phyloP scores from a whole-genome alignment of 2,113 vertebrate genomes.

The Phylloscopus trochilus region DNA sequence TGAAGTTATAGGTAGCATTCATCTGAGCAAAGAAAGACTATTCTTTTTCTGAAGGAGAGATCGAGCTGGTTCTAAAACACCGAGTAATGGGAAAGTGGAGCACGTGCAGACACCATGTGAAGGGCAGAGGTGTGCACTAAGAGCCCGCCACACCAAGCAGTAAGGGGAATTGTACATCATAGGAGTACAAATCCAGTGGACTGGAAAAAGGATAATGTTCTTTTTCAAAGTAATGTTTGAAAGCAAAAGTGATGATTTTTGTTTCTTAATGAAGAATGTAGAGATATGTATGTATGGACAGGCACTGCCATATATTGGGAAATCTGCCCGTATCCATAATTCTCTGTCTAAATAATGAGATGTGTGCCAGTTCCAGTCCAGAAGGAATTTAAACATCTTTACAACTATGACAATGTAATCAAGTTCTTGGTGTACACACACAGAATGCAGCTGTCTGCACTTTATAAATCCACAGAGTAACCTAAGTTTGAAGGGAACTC shows the following conservation, averaged over 20 bases:
- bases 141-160: background rate
- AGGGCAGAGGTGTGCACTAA: background rate
- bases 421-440: background rate
- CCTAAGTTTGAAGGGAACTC: background rate
- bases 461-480: background rate
- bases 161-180: background rate
- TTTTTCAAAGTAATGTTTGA: background rate
- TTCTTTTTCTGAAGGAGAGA: background rate
- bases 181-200: fast-evolving
- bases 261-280: background rate
- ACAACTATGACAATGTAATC: background rate
- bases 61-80: background rate
- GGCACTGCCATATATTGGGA: background rate
- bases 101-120: fast-evolving
- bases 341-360: background rate
- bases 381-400: background rate
- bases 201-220: background rate
- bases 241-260: background rate
- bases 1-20: background rate
- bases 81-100: background rate
- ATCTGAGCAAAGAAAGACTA: background rate
- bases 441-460: background rate
- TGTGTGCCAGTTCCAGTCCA: background rate
- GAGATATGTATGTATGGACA: background rate
- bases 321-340: background rate